Percentiles rank a stretch among this genome's conserved stretches.
Conservation (phyloP, 2,888 invertebrate genomes). For the Drosophila nr. medialis region DNA sequence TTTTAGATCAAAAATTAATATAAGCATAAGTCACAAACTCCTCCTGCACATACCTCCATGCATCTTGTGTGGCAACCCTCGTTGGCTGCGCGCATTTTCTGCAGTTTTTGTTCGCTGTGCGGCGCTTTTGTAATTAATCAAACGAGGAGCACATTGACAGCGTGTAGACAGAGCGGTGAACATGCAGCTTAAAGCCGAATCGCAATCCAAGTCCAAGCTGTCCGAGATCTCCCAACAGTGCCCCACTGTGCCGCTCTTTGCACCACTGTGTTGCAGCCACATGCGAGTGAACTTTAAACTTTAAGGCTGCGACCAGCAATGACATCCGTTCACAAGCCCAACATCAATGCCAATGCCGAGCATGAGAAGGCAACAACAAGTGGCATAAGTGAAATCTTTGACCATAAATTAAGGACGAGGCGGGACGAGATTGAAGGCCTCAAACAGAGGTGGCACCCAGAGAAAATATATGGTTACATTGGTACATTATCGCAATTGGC, state of each 20-base stretch:
- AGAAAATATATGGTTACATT: slow-evolving; percentile 74
- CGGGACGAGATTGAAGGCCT: not conserved
- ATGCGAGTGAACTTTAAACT: slow-evolving; percentile 67
- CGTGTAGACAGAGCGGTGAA: slow-evolving; percentile 68
- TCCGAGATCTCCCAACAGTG: not conserved
- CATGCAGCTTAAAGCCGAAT: slow-evolving; percentile 54
- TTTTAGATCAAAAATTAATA: fast-evolving
- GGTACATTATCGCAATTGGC: slow-evolving; percentile 77
- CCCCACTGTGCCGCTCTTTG: not conserved
- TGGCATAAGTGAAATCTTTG: slow-evolving; percentile 37
- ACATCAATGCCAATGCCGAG: slow-evolving; percentile 59
- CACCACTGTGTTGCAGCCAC: slow-evolving; percentile 17
- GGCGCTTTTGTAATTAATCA: slow-evolving; percentile 76
- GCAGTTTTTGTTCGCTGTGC: slow-evolving; percentile 32
- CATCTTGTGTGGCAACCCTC: slow-evolving; percentile 34
- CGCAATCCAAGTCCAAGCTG: slow-evolving; percentile 22
- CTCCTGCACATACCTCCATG: not conserved
- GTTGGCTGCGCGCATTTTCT: slow-evolving; percentile 21
- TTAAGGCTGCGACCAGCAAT: slow-evolving; percentile 44
- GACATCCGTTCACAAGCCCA: slow-evolving; percentile 43
- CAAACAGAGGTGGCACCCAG: slow-evolving; percentile 18
- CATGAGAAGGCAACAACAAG: slow-evolving; percentile 16
- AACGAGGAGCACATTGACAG: slow-evolving; percentile 73
- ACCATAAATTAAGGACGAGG: slow-evolving; percentile 45
- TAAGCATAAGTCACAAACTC: too few species aligned